Percentiles rank a stretch among this genome's conserved stretches.
These are phyloP conservation scores for Oconnorella tubifera DNA, from an alignment of 2,888 invertebrate genomes.

Conservation along the genomic window DNA sequence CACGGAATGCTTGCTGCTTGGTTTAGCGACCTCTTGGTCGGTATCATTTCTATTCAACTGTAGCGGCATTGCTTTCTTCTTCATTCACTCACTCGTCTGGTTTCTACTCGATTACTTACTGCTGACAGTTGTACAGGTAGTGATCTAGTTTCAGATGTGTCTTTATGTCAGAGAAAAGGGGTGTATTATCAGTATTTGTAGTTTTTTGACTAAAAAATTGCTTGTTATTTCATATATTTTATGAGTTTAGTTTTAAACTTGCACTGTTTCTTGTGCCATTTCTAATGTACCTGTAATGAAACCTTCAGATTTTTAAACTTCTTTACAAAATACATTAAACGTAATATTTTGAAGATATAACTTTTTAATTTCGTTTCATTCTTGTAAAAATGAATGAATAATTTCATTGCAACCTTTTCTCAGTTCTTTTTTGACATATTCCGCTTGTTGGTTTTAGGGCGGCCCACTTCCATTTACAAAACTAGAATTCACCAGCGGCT, in stretches of 20 bases:
- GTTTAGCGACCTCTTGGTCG: constrained; percentile 87
- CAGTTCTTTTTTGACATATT: too few relatives aligned
- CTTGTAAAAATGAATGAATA: too few relatives aligned
- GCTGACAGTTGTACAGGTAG: constrained; percentile 57
- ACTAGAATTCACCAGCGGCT: constrained; percentile 88
- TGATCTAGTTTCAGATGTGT: background rate
- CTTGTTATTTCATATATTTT: too few relatives aligned
- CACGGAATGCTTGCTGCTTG: constrained; percentile 89
- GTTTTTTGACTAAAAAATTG: background rate
- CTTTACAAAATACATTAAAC: too few relatives aligned
- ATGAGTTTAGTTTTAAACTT: too few relatives aligned
- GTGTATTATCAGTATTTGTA: background rate
- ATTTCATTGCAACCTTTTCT: too few relatives aligned
- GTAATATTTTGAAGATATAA: too few relatives aligned
- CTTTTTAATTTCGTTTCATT: too few relatives aligned
- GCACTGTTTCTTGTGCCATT: too few relatives aligned
- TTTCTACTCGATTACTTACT: constrained; percentile 93
- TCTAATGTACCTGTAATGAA: too few relatives aligned
- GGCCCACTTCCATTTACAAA: constrained; percentile 89
- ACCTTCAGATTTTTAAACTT: too few relatives aligned
- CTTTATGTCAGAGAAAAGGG: background rate
- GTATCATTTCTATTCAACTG: constrained; percentile 75
- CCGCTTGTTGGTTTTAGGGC: constrained; percentile 73
- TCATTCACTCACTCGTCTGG: constrained; percentile 90
- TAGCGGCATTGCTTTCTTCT: constrained; percentile 84